A percentile compares a stretch with the other conserved stretches of the same genome.
Conservation (phyloP, 2,113 vertebrate species). For the Bujurquina vittata region DNA sequence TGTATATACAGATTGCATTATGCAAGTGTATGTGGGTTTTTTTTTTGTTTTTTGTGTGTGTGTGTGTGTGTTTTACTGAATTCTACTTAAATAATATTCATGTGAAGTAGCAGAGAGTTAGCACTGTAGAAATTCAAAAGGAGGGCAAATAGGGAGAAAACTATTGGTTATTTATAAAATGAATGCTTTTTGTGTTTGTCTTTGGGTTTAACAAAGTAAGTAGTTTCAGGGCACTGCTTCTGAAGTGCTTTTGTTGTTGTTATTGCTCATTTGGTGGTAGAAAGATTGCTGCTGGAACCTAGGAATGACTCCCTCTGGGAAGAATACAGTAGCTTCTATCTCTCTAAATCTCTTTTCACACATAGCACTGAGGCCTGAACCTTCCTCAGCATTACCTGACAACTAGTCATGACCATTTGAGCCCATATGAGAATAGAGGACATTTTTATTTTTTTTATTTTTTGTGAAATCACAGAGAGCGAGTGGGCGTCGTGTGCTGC, state of each 20-base stretch:
- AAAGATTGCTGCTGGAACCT: background rate
- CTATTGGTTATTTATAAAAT: background rate
- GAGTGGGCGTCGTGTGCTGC: background rate
- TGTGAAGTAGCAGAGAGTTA: background rate
- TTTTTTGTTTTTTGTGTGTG: background rate
- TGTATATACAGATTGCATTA: background rate
- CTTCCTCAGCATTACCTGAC: background rate
- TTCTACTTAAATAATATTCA: background rate
- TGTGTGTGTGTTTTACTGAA: background rate
- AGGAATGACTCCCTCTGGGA: background rate
- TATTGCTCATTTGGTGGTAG: background rate
- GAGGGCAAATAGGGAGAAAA: background rate
- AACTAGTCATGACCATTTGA: background rate
- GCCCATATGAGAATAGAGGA: background rate
- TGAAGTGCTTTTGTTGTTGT: background rate
- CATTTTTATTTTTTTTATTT: background rate
- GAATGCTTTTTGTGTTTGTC: background rate
- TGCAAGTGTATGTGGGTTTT: background rate
- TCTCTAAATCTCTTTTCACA: background rate
- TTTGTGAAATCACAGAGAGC: background rate
- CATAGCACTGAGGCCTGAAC: background rate
- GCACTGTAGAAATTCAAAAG: background rate
- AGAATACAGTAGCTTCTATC: background rate
- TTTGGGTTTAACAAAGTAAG: background rate
- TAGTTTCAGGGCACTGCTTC: background rate